Percentiles rank a stretch among this genome's conserved stretches.
Evolutionary conservation across 2,888 invertebrate genomes (phyloP).

Genomic region (Nipponacmea schrenckii): DNA sequence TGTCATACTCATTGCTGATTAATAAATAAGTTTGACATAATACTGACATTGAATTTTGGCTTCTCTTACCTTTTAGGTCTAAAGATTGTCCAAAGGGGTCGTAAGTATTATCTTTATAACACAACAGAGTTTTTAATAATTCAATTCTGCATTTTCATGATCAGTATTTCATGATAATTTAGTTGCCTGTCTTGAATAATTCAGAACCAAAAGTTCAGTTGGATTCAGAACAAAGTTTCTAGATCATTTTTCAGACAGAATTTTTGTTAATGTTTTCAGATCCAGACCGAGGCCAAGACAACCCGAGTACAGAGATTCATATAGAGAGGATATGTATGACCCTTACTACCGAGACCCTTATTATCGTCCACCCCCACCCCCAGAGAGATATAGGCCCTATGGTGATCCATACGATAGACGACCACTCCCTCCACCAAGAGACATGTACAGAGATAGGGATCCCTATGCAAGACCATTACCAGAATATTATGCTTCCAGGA

Average conservation of each 20-base stretch:
- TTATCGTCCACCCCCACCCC: constrained; percentile 46
- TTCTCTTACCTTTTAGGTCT: constrained; percentile 74
- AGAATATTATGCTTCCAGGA: constrained; percentile 47
- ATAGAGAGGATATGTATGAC: constrained; percentile 39
- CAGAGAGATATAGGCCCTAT: constrained; percentile 55
- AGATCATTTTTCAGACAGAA: no score
- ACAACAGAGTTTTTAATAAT: no score
- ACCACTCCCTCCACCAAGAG: constrained; percentile 41
- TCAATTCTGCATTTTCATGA: no score
- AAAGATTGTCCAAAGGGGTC: constrained; percentile 81
- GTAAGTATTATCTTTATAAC: constrained; percentile 18
- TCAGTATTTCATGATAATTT: no score
- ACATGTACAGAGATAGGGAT: constrained; percentile 32
- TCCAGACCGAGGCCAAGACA: constrained; percentile 12
- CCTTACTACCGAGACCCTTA: constrained; percentile 52
- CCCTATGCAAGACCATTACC: constrained; percentile 54
- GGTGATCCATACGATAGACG: constrained; percentile 57
- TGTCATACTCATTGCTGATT: no score
- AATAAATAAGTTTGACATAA: no score
- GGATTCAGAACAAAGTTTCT: no score
- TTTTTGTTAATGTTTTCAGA: not conserved
- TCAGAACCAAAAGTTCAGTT: no score
- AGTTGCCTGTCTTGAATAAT: no score
- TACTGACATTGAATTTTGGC: constrained; percentile 1
- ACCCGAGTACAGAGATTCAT: constrained; percentile 21